These are phyloP conservation scores for Thelaira solivaga DNA, from an alignment of 2,888 invertebrate species.

Conservation along the genomic window DNA sequence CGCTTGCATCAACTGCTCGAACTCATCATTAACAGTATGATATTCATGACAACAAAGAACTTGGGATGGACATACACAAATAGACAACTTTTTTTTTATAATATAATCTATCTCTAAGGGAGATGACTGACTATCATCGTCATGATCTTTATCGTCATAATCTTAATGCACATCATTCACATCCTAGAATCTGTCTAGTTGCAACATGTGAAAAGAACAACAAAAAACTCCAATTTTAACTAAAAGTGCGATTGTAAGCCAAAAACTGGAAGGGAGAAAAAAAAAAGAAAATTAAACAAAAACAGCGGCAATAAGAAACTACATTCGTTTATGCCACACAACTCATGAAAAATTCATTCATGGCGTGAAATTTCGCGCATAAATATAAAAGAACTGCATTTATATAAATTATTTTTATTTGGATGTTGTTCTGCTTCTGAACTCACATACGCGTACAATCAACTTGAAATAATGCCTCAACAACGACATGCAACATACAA, in stretches of 20 bases:
- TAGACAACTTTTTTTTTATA: not conserved
- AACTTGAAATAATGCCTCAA: constrained; percentile 38
- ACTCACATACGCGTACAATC: constrained; percentile 10
- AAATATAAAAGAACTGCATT: constrained; percentile 62
- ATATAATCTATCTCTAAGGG: constrained; percentile 14
- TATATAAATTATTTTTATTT: constrained; percentile 52
- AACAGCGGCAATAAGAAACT: constrained; percentile 28
- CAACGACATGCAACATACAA: not conserved
- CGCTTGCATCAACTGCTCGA: not conserved
- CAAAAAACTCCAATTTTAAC: constrained; percentile 16
- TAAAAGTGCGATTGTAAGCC: constrained; percentile 27
- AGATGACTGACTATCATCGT: constrained; percentile 45
- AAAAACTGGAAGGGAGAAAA: too few relatives aligned
- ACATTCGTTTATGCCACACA: constrained; percentile 54
- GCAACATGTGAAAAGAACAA: constrained; percentile 1
- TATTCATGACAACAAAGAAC: constrained; percentile 29
- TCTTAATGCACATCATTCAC: constrained; percentile 6
- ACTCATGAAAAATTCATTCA: constrained; percentile 63
- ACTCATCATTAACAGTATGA: constrained; percentile 53
- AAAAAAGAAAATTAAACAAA: not conserved
- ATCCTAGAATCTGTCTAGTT: constrained; percentile 17
- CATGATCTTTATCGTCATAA: constrained; percentile 28
- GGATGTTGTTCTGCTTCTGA: not conserved
- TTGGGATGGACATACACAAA: not conserved
- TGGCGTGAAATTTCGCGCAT: constrained; percentile 63